Base-by-base conservation (phyloP, 2,797 vertebrate genomes). In the Philypnodon macrostomus region DNA sequence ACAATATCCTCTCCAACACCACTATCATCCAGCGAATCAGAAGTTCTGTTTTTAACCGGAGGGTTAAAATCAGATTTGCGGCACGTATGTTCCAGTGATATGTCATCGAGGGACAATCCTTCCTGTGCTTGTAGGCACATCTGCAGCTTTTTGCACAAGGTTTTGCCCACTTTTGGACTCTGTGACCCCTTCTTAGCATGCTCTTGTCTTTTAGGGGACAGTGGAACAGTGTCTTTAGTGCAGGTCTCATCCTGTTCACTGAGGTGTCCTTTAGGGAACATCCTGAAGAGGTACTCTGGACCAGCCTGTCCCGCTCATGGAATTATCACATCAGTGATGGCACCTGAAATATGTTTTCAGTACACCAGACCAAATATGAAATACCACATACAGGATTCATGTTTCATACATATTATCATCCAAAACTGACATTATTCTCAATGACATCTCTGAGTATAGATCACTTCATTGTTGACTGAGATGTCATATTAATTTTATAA, bases 201-300 rank as follows among this genome's bases (percentile, higher is more conserved):
- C 29, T 84, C 86, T 77, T 42, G 88, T 72, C 84, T 77, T 53
- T 87, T 75, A 42, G 88, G 75, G 21, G 84, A 83, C 41, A 73
- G 67, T 27, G 83, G 77, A 77, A 77, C 65, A 11, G 59, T 47
- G 42, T 84, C 64, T 44, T 78, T 70, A 62, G 77, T 80, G 52
- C 76, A 79, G 68, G 68, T 63, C 77, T 87, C 89, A 81, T 89
- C 90, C 67, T 86, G 75, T 79, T 80, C 87, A 87, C 87, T 83
- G 63, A 77, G 49, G 75, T 76, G 88, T 74, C 80, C 90, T 90
- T 84, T 89, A 84, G 87, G 55, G 77, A 94, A 89, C 93, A 95
- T 91, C 57, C 80, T 79, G 79, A 66, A 65, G 53, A 56, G 26
- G 30, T 60, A 14, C 24, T n/a, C n/a, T 53, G 54, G 31, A 58